Evolutionary conservation across 2,888 invertebrate species (phyloP).

Genomic region (Toxonevra muliebris): DNA sequence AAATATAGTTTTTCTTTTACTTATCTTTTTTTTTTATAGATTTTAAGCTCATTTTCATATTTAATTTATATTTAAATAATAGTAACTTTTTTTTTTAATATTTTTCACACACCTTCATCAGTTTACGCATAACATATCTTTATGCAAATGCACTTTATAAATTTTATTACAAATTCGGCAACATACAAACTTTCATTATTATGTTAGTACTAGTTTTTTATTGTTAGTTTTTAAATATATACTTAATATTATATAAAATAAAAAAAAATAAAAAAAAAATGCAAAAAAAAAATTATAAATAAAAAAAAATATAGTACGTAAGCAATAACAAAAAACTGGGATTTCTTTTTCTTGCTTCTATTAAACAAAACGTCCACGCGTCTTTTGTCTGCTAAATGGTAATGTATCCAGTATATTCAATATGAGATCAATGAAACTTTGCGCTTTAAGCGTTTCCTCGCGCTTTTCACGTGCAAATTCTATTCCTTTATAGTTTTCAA

Average conservation of each 20-base stretch:
- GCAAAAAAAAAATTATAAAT: conserved; percentile 25
- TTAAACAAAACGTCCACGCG: conserved; percentile 11
- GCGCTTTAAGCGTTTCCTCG: conserved; percentile 24
- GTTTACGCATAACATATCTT: not conserved
- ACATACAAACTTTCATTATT: conserved; percentile 26
- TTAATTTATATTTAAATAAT: conserved; percentile 15
- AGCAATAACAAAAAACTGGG: conserved; percentile 10
- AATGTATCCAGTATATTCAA: conserved; percentile 44
- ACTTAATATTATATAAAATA: conserved; percentile 23
- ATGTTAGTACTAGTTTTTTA: conserved; percentile 38
- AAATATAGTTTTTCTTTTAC: too few species aligned
- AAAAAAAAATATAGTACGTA: conserved; percentile 23
- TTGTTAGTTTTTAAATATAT: conserved; percentile 31
- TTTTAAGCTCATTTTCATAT: conserved; percentile 24
- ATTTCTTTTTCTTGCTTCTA: not conserved
- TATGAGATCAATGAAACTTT: conserved; percentile 43
- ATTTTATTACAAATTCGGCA: conserved; percentile 12
- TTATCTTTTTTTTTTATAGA: conserved; percentile 5
- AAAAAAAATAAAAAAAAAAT: conserved; percentile 26
- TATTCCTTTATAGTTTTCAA: not conserved
- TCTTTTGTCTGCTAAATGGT: conserved; percentile 37
- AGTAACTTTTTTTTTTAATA: not conserved
- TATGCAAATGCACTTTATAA: conserved; percentile 3
- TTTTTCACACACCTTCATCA: not conserved
- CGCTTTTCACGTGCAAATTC: conserved; percentile 18